Evolutionary conservation across 2,888 invertebrate species (phyloP).

Genomic region (Spicauda simplicius): DNA sequence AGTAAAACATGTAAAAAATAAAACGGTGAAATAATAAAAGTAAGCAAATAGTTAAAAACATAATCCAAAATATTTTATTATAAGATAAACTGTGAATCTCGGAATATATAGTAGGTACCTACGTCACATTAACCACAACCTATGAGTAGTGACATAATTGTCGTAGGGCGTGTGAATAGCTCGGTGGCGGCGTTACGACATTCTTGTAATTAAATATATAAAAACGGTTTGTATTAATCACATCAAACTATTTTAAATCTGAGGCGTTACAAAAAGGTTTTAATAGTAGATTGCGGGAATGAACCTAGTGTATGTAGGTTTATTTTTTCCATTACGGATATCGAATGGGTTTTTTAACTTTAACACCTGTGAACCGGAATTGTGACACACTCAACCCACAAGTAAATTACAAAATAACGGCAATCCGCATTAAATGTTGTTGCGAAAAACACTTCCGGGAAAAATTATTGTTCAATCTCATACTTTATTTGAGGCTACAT

Average conservation of each 20-base stretch:
- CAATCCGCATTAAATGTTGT: constrained; percentile 38
- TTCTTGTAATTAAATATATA: constrained; percentile 3
- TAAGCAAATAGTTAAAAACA: too few species aligned
- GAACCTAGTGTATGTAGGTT: constrained; percentile 42
- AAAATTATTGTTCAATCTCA: constrained; percentile 33
- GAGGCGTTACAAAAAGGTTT: constrained; percentile 10
- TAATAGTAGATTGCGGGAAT: constrained; percentile 35
- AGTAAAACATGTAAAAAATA: too few species aligned
- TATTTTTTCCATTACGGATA: constrained; percentile 47
- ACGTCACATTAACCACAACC: constrained; percentile 1
- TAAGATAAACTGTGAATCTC: not conserved
- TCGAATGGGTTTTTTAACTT: constrained; percentile 47
- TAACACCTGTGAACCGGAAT: constrained; percentile 25
- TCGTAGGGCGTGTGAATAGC: constrained; percentile 6
- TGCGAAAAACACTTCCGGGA: constrained; percentile 43
- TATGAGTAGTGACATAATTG: not conserved
- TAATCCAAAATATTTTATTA: too few species aligned
- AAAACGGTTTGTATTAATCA: not conserved
- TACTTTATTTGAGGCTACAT: constrained; percentile 5
- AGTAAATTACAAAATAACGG: constrained; percentile 42
- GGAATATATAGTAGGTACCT: not conserved
- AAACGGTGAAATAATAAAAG: too few species aligned
- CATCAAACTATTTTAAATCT: constrained; percentile 8
- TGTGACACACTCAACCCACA: constrained; percentile 19
- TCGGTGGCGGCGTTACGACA: not conserved